Conservation (phyloP, 1,140 invertebrate species). For the Orchestia grillus region DNA sequence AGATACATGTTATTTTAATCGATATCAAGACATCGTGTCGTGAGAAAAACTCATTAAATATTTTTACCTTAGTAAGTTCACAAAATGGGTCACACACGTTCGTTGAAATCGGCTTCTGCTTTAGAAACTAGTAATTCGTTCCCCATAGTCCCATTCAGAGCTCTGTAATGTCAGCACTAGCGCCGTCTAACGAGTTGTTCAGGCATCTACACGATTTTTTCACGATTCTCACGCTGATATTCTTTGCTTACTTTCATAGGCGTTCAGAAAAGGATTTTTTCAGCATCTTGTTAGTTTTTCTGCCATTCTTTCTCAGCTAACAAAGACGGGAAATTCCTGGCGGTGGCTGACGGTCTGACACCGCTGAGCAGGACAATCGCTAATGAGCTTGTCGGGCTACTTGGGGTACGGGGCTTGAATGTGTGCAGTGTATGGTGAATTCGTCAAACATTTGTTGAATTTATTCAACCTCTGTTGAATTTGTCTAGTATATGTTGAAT, state of each 20-base stretch:
- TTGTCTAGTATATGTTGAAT: too few species aligned
- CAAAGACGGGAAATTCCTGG: constrained; percentile 16
- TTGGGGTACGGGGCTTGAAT: not conserved
- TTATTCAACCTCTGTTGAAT: too few species aligned
- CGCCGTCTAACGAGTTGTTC: not conserved
- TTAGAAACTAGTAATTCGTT: not conserved
- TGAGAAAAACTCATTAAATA: too few species aligned
- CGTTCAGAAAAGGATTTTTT: not conserved
- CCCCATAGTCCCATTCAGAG: not conserved
- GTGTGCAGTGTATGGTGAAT: too few species aligned
- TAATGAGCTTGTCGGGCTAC: not conserved
- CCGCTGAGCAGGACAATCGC: not conserved
- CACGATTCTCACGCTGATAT: not conserved
- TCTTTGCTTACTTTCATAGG: not conserved
- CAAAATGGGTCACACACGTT: too few species aligned
- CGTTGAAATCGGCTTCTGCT: too few species aligned
- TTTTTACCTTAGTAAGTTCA: too few species aligned
- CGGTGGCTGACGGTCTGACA: not conserved
- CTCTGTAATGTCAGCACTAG: not conserved
- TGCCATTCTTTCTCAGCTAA: not conserved
- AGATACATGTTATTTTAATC: too few species aligned
- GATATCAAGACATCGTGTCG: too few species aligned
- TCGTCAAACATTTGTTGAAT: too few species aligned
- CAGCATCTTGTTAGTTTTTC: not conserved
- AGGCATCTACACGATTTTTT: not conserved